A percentile compares a stretch with the other conserved stretches of the same genome.
phyloP scores from a whole-genome alignment of 2,113 vertebrate genomes.

The Syngnathus scovelli region DNA sequence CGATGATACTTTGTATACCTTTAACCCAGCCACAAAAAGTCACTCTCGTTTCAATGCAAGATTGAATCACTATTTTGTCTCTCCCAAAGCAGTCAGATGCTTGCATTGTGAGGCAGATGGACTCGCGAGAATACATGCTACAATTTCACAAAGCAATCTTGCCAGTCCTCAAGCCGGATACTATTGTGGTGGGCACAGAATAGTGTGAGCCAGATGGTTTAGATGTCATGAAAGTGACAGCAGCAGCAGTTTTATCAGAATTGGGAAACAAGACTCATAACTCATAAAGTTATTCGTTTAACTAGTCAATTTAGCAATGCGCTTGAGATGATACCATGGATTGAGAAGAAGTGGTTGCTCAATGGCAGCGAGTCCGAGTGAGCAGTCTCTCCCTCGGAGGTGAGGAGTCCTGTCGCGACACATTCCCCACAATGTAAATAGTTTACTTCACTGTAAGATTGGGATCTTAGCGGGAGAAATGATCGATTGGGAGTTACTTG shows the following conservation, averaged over 20 bases:
- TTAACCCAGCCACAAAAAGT: not conserved
- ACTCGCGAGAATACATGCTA: slow-evolving; percentile 1
- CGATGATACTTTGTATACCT: not conserved
- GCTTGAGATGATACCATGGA: not conserved
- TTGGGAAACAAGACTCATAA: not conserved
- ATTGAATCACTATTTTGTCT: slow-evolving; percentile 1
- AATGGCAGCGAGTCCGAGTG: no score
- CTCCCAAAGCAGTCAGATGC: not conserved
- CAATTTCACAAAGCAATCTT: slow-evolving; percentile 3
- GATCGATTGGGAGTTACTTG: no score
- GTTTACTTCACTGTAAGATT: no score
- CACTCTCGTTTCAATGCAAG: not conserved
- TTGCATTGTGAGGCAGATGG: slow-evolving; percentile 1
- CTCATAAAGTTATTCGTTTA: not conserved
- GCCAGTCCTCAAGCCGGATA: not conserved
- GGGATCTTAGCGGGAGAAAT: no score
- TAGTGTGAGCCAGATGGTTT: slow-evolving; percentile 2
- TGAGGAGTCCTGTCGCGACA: no score
- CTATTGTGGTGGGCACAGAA: not conserved
- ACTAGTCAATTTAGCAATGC: not conserved
- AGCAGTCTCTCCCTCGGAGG: no score
- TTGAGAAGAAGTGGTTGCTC: no score
- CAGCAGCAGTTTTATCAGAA: not conserved
- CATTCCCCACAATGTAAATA: no score
- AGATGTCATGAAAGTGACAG: slow-evolving; percentile 3